These are phyloP conservation scores for Metallyticus violacea DNA, from an alignment of 2,888 invertebrate genomes.

Conservation along the genomic window DNA sequence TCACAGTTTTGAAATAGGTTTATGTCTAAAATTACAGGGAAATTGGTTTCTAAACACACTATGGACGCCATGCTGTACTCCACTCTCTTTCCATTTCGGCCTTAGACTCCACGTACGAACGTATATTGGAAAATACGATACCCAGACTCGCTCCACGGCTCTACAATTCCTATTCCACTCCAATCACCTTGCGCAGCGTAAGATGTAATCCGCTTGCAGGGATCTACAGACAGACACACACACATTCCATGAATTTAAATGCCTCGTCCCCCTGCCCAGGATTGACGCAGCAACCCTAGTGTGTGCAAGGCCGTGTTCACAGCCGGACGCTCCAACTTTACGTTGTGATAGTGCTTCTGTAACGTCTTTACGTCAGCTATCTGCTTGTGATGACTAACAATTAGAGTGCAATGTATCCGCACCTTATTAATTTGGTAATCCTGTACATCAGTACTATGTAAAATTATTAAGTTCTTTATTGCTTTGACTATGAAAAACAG, in stretches of 20 bases:
- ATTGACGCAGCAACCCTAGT: not conserved
- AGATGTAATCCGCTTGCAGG: not conserved
- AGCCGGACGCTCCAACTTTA: not conserved
- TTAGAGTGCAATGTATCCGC: no score
- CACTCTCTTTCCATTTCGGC: not conserved
- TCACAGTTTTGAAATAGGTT: no score
- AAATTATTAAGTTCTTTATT: no score
- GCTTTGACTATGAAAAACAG: no score
- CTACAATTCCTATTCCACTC: not conserved
- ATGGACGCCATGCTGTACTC: not conserved
- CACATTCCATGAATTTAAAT: slow-evolving; percentile 24
- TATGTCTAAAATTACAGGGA: no score
- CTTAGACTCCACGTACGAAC: not conserved
- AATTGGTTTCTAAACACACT: not conserved
- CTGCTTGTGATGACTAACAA: no score
- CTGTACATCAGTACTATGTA: no score
- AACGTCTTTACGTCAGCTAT: not conserved
- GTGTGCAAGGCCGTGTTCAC: not conserved
- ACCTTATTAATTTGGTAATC: no score
- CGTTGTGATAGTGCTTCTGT: not conserved
- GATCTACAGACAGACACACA: not conserved
- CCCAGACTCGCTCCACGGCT: not conserved
- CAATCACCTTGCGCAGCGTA: not conserved
- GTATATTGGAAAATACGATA: not conserved
- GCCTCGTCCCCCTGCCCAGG: not conserved